Base-by-base conservation (phyloP, 2,888 invertebrate genomes). In the Panopea generosa region DNA sequence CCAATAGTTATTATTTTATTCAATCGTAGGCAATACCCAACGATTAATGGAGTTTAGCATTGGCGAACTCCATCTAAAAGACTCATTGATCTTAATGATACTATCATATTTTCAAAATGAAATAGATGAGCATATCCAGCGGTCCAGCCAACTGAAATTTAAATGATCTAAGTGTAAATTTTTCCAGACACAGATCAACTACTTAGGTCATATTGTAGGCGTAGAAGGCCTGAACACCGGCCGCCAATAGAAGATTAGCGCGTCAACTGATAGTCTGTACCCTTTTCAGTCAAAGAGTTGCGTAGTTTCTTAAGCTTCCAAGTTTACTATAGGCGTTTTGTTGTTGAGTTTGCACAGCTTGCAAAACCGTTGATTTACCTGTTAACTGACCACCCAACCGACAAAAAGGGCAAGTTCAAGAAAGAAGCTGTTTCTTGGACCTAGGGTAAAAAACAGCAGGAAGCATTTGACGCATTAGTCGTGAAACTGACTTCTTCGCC, bases 1-100 rank as follows among this genome's bases (percentile, higher is more conserved):
- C 40, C 29, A n/a, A 20, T 70, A 1, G 80, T 83, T 2, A 77
- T 77, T 20, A 89, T 57, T 55, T 67, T 88, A 57, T 88, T 71
- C 38, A 50, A 60, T 7, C 77, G 82, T 50, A 2, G 59, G 26
- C 29, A 57, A 49, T 16, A 50, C 50, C 56, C 84, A 89, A 56
- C 52, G 84, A 6, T 24, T 78, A 7, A 73, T 65, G 53, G 77
- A 72, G 33, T 16, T n/a, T 24, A 55, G 56, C 24, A 67, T 72
- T 40, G 69, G 47, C 7, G 66, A 47, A 14, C 14, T 61, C n/a
- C 43, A 69, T 22, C 27, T 69, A 3, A 24, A 52, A 22, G 38
- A 57, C 43, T 57, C n/a, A 57, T 57, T 22, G 38, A 57, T 18
- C 24, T 57, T 7, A 40, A 57, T 22, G 57, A 57, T 24, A 43